These are phyloP conservation scores for Cantharis rustica DNA, from an alignment of 2,888 invertebrate genomes.

Conservation along the genomic window DNA sequence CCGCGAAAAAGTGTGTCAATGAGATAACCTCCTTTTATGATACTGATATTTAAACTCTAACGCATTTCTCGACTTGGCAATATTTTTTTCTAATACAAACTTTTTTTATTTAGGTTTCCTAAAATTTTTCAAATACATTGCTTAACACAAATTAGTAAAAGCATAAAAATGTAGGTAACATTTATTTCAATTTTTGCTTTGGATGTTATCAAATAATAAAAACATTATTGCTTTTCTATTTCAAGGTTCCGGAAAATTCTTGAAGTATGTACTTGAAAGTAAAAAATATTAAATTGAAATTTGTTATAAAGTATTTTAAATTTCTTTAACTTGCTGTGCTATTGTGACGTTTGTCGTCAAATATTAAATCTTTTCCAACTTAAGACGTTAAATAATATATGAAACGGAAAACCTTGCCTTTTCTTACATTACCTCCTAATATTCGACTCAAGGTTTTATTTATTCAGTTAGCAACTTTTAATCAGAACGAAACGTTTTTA, in stretches of 20 bases:
- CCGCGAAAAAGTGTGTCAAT: constrained; percentile 45
- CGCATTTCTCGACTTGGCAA: constrained; percentile 19
- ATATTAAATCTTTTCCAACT: not conserved
- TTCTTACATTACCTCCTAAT: not conserved
- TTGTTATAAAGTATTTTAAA: not conserved
- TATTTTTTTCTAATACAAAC: not conserved
- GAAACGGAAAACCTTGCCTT: not conserved
- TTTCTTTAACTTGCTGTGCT: not conserved
- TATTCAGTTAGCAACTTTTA: not conserved
- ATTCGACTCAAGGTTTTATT: not conserved
- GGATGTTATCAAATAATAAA: not conserved
- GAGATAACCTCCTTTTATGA: constrained; percentile 42
- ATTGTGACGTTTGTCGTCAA: not conserved
- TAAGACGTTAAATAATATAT: not conserved
- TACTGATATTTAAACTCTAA: constrained; percentile 36
- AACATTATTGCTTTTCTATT: not conserved
- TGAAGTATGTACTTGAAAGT: not conserved
- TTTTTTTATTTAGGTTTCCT: not conserved
- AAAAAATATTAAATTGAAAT: not conserved
- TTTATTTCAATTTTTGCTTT: not conserved
- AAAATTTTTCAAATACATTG: not conserved
- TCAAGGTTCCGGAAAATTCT: not conserved
- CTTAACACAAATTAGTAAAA: not conserved
- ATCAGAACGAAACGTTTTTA: not conserved
- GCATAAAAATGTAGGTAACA: not conserved